Evolutionary conservation across 2,113 vertebrate species (phyloP).

Genomic region (Myotis davidii): DNA sequence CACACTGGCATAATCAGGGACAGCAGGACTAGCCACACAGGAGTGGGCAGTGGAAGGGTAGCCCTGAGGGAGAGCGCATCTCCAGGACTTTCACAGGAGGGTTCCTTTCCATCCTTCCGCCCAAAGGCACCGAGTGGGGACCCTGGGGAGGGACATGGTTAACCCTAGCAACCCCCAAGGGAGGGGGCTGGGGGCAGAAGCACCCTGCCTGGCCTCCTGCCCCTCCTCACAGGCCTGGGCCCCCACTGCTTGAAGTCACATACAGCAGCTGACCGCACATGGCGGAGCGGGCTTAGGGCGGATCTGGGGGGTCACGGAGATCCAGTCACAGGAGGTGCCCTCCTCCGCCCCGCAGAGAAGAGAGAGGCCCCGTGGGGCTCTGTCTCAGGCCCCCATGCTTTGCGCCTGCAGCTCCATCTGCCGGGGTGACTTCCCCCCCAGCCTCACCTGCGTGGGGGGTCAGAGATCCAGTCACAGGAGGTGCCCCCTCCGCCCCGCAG

Average conservation of each 20-base stretch:
- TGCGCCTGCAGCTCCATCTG: neutral
- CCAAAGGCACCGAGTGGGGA: neutral
- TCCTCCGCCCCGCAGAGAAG: neutral
- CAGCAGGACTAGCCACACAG: neutral
- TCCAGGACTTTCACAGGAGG: neutral
- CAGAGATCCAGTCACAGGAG: neutral
- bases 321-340: neutral
- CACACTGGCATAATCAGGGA: neutral
- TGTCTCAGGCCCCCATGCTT: rapidly evolving
- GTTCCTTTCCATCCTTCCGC: too few species aligned
- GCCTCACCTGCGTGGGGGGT: neutral
- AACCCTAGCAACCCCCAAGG: neutral
- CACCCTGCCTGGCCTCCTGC: too few species aligned
- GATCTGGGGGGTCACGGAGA: too few species aligned
- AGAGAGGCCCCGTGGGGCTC: rapidly evolving
- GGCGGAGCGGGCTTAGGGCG: neutral
- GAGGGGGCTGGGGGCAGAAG: neutral
- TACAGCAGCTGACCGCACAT: neutral
- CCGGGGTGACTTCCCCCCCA: neutral
- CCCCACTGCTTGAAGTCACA: neutral
- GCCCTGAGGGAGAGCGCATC: rapidly evolving
- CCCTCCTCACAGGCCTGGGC: neutral
- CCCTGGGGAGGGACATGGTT: neutral
- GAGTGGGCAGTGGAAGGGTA: neutral
- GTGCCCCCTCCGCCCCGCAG: neutral